Evolutionary conservation across 35 echinoderm and acorn worm genomes (phyloP).

Genomic region (Holothuria glaberrima): DNA sequence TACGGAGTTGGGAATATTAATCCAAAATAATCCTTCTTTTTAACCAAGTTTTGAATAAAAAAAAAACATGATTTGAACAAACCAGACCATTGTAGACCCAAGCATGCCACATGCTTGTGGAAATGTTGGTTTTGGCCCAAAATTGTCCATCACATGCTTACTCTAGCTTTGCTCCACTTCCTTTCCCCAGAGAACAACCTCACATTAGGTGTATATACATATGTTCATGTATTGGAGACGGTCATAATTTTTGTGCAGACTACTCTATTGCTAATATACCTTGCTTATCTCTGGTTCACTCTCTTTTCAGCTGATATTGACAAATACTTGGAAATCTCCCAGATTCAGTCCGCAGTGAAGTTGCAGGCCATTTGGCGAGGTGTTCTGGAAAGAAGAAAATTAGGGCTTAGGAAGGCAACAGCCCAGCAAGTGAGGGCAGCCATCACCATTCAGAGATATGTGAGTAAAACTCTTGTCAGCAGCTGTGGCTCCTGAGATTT

Average conservation of each 20-base stretch:
- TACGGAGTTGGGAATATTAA: no score
- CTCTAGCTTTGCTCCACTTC: no score
- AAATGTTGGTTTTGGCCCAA: no score
- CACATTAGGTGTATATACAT: not conserved
- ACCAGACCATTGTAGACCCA: no score
- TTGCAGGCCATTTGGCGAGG: conserved; percentile 91
- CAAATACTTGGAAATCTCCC: conserved; percentile 83
- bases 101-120: no score
- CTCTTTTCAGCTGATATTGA: conserved; percentile 80
- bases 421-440: conserved; percentile 92
- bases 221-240: not conserved
- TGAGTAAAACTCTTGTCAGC: conserved; percentile 55
- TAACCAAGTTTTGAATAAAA: no score
- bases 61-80: no score
- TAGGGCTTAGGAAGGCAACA: conserved; percentile 85
- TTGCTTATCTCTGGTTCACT: not conserved
- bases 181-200: not conserved
- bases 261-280: no score
- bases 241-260: no score
- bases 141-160: no score
- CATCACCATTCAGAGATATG: conserved; percentile 91
- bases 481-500: no score
- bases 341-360: conserved; percentile 81
- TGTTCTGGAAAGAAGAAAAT: conserved; percentile 77
- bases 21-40: no score